Conservation (phyloP, 2,113 vertebrate genomes). For the Brachirus orientalis region DNA sequence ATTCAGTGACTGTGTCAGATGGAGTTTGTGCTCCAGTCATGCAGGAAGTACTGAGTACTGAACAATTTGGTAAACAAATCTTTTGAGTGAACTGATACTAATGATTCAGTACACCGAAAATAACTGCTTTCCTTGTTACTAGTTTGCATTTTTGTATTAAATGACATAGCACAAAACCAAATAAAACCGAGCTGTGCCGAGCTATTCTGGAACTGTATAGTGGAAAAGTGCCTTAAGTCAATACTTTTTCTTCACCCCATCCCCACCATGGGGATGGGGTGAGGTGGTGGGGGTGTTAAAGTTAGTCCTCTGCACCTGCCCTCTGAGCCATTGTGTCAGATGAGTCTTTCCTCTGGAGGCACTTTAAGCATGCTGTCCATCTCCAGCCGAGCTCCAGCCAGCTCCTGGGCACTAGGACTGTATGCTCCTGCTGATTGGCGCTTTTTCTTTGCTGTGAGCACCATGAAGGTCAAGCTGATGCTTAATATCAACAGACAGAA, state of each 20-base stretch:
- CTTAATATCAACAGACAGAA: conserved; percentile 86
- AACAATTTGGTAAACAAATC: too few species aligned
- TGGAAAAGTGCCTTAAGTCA: too few species aligned
- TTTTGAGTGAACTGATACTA: too few species aligned
- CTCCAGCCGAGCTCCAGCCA: conserved; percentile 93
- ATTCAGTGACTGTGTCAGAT: too few species aligned
- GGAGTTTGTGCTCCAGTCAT: too few species aligned
- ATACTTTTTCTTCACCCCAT: background rate
- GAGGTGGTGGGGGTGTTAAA: background rate
- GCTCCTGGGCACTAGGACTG: conserved; percentile 93
- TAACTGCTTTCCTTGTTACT: too few species aligned
- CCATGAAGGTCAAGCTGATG: conserved; percentile 86
- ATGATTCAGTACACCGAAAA: too few species aligned
- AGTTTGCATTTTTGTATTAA: too few species aligned
- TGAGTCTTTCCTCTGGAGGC: conserved; percentile 92
- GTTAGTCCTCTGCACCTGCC: conserved; percentile 25
- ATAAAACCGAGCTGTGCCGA: too few species aligned
- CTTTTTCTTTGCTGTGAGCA: conserved; percentile 91
- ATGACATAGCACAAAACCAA: too few species aligned
- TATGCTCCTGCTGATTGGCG: conserved; percentile 95
- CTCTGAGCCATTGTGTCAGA: conserved; percentile 69
- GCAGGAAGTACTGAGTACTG: too few species aligned
- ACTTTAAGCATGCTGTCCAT: conserved; percentile 98
- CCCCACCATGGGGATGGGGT: background rate
- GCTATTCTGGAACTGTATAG: too few species aligned